These are phyloP conservation scores for Drosophila emarginata DNA, from an alignment of 2,888 invertebrate genomes.

Conservation along the genomic window DNA sequence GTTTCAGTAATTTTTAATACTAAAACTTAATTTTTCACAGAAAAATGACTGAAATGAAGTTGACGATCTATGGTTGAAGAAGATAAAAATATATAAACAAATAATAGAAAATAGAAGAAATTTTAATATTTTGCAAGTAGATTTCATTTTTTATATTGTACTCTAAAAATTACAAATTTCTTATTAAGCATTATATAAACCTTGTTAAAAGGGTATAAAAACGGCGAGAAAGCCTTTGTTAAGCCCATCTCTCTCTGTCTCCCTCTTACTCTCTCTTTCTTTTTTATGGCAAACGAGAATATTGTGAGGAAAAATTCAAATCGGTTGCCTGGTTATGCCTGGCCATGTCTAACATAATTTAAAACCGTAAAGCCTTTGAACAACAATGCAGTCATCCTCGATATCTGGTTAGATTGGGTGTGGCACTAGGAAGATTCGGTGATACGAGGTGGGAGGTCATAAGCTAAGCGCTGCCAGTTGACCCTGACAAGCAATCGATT, in stretches of 20 bases:
- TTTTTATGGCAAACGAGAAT: conserved; percentile 32
- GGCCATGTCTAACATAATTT: conserved; percentile 73
- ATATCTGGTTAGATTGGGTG: conserved; percentile 22
- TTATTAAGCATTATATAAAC: not conserved
- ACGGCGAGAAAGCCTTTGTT: conserved; percentile 63
- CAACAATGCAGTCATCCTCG: conserved; percentile 47
- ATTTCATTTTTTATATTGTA: too few species aligned
- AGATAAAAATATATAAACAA: too few species aligned
- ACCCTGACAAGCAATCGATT: conserved; percentile 74
- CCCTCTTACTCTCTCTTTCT: too few species aligned
- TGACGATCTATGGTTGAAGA: too few species aligned
- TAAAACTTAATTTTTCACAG: too few species aligned
- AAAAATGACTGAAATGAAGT: too few species aligned
- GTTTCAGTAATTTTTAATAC: too few species aligned
- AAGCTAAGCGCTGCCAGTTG: conserved; percentile 63
- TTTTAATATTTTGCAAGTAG: too few species aligned
- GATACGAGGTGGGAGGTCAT: conserved; percentile 36
- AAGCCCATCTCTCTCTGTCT: conserved; percentile 33
- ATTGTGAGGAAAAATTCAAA: conserved; percentile 71
- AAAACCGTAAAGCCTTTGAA: conserved; percentile 59
- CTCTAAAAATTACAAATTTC: too few species aligned
- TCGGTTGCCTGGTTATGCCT: conserved; percentile 50
- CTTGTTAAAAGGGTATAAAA: not conserved
- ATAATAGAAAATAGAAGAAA: too few species aligned
- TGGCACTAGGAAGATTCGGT: not conserved